Conservation (phyloP, 2,113 vertebrate species). For the Thunnus maccoyii region DNA sequence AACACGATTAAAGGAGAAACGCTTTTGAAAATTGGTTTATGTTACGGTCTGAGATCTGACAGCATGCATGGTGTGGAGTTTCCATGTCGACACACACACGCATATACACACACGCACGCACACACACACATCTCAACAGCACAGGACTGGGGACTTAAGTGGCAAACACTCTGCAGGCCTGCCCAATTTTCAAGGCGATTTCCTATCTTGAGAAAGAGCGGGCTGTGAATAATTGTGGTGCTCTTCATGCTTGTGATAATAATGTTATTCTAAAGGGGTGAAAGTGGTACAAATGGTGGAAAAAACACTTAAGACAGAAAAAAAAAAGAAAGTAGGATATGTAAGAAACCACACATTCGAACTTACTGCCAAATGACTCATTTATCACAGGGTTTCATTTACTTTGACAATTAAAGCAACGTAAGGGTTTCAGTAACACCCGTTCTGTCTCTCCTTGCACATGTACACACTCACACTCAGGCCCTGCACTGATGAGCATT, state of each 20-base stretch:
- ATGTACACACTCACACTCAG: not conserved
- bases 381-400: constrained; percentile 68
- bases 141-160: constrained; percentile 70
- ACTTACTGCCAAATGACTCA: constrained; percentile 72
- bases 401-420: constrained; percentile 55
- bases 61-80: constrained; percentile 69
- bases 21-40: constrained; percentile 84
- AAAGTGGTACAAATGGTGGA: constrained; percentile 78
- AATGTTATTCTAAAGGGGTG: constrained; percentile 84
- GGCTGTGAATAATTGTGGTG: constrained; percentile 84
- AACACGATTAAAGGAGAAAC: constrained; percentile 78
- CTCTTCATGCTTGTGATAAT: constrained; percentile 86
- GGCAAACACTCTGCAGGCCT: constrained; percentile 85
- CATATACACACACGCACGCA: constrained; percentile 45
- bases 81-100: constrained; percentile 40
- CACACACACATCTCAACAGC: constrained; percentile 56
- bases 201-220: constrained; percentile 84
- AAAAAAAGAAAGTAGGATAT: constrained; percentile 60
- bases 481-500: constrained; percentile 8
- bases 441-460: not conserved
- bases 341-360: constrained; percentile 72
- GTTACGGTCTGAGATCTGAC: constrained; percentile 82
- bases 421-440: constrained; percentile 26
- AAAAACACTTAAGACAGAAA: constrained; percentile 71
- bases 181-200: constrained; percentile 86